These are phyloP conservation scores for Arion vulgaris DNA, from an alignment of 1,140 invertebrate genomes.

Conservation along the genomic window DNA sequence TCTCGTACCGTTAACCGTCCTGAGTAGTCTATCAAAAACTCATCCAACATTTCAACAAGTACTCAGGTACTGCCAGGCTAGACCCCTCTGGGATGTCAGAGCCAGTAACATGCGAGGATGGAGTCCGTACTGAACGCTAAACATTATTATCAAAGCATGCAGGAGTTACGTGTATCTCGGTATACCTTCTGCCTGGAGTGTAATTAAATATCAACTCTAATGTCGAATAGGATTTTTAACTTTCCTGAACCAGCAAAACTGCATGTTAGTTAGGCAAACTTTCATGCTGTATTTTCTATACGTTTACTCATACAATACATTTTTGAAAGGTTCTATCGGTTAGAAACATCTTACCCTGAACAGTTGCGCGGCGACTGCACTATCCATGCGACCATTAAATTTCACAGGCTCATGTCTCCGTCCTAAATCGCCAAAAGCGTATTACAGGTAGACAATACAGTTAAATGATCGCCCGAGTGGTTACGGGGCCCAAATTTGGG, in stretches of 20 bases:
- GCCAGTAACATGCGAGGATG: not conserved
- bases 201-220: not conserved
- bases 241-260: not conserved
- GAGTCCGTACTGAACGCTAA: not conserved
- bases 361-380: too few relatives aligned
- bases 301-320: too few relatives aligned
- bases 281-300: not conserved
- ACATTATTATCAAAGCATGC: not conserved
- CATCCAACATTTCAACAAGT: not conserved
- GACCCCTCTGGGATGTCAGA: not conserved
- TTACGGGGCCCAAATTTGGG: too few relatives aligned
- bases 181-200: not conserved
- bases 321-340: too few relatives aligned
- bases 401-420: too few relatives aligned
- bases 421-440: too few relatives aligned
- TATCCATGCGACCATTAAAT: too few relatives aligned
- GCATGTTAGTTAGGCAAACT: not conserved
- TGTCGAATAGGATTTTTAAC: not conserved
- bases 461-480: too few relatives aligned
- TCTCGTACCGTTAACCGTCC: not conserved
- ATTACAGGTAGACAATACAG: too few relatives aligned
- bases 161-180: not conserved
- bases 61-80: not conserved
- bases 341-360: too few relatives aligned
- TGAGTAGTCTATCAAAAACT: not conserved